phyloP scores from a whole-genome alignment of 1,140 invertebrate genomes.

The Colletes latitarsis region DNA sequence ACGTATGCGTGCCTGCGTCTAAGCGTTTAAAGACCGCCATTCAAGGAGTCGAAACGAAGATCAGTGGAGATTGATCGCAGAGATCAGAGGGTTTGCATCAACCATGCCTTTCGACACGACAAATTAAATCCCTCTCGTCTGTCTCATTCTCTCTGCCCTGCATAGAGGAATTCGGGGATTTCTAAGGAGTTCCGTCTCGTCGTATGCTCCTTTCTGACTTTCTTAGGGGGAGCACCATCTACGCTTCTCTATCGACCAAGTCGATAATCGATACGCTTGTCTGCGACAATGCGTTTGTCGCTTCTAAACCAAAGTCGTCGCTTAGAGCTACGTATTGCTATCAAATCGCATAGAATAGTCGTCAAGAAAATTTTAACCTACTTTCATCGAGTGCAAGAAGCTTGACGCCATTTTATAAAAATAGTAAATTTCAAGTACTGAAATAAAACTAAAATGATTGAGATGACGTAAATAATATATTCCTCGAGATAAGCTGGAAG shows the following conservation, averaged over 20 bases:
- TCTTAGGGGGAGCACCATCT: constrained; percentile 10
- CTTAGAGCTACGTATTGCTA: not conserved
- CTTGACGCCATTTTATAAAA: too few relatives aligned
- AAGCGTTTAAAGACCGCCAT: constrained; percentile 21
- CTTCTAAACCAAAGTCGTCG: not conserved
- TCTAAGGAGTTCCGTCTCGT: constrained; percentile 48
- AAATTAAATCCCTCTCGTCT: constrained; percentile 57
- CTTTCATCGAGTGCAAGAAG: too few relatives aligned
- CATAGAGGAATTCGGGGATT: constrained; percentile 49
- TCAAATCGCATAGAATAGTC: not conserved
- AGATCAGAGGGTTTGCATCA: constrained; percentile 51
- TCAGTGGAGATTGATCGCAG: constrained; percentile 38
- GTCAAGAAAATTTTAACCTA: not conserved
- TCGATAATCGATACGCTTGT: constrained; percentile 24
- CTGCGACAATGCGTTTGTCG: not conserved
- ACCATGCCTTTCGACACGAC: constrained; percentile 44
- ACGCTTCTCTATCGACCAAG: not conserved
- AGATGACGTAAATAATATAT: too few relatives aligned
- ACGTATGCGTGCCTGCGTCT: not conserved
- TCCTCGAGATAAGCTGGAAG: too few relatives aligned
- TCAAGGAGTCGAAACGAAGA: constrained; percentile 29
- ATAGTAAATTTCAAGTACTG: too few relatives aligned
- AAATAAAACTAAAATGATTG: too few relatives aligned
- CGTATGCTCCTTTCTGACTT: constrained; percentile 37
- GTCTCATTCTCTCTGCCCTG: constrained; percentile 14